Base-by-base conservation (phyloP, 2,888 invertebrate species). In the Acleris holmiana region DNA sequence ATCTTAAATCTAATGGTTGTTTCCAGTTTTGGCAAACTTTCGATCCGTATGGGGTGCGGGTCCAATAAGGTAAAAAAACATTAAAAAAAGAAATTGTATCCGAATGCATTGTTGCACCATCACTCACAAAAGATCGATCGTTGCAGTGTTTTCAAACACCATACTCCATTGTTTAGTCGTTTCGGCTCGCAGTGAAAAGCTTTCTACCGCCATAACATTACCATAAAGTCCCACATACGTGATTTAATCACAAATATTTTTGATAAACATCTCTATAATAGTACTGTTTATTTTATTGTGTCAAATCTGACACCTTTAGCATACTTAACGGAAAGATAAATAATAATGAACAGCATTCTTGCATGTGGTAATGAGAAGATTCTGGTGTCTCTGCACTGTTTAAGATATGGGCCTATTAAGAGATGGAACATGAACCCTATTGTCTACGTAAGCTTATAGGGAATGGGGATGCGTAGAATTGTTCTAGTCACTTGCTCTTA, bases 211-310 rank as follows among this genome's bases (percentile, higher is more conserved):
- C 80, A 85, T 85, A 84, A 83, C 79, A 86, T 86, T 84, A 81
- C 82, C 82, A 85, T 87, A 85, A 85, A 84, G 85, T 82, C 79
- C 84, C 82, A 86, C 83, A 80, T 78, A 66, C 83, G 82, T 84
- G 86, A 84, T 83, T 83, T 79, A 83, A 85, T 79, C 80, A 84
- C 75, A 84, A 85, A 88, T 82, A 85, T 79, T 81, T 79, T 78
- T 77, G 79, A 84, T 84, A 81, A 80, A 78, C 76, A 81, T 80
- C 79, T 78, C 62, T 57, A 68, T 77, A 82, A 80, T 80, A 73
- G 74, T 78, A 75, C 73, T 68, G 70, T 76, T 76, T 69, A 74
- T 74, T 76, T 71, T 69, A 74, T 71, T 76, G 57, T 77, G 77
- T 80, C 78, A 74, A 72, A 79, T 77, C 78, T 79, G 75, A 76